phyloP scores from a whole-genome alignment of 2,797 vertebrate genomes.

The Cryptoprocta ferox region DNA sequence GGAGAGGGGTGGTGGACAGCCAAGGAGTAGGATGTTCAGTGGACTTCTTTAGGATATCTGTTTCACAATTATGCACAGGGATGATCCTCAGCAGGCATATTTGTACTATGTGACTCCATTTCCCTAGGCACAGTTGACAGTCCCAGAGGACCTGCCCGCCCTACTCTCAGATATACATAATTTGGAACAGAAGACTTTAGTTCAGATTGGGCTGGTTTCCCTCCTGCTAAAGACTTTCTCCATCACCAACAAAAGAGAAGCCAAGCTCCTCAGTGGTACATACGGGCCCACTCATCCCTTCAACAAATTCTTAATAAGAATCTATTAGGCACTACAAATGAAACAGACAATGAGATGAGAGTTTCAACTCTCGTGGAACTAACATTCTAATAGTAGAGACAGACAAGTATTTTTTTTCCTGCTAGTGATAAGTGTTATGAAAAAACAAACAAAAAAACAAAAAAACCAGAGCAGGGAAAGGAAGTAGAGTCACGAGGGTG shows the following conservation, averaged over 20 bases:
- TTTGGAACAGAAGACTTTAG: conserved; percentile 37
- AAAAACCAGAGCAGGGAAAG: neutral
- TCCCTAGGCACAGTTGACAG: neutral
- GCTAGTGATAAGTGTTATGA: neutral
- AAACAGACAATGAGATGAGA: neutral
- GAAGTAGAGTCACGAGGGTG: neutral
- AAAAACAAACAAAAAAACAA: neutral
- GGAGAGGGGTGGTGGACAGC: neutral
- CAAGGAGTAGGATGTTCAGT: neutral
- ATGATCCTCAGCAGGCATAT: neutral
- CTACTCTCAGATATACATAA: neutral
- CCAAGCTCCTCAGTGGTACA: neutral
- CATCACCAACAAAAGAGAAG: neutral
- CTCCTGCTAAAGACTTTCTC: neutral
- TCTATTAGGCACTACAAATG: neutral
- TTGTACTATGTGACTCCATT: neutral
- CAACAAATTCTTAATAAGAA: neutral
- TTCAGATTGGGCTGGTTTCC: neutral
- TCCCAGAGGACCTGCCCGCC: neutral
- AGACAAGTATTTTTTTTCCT: neutral
- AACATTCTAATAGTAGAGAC: neutral
- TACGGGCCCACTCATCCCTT: neutral
- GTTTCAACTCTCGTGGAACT: neutral
- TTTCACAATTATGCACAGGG: neutral
- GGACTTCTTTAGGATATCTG: neutral